Evolutionary conservation across 2,888 invertebrate genomes (phyloP), one percentile per base, ranked within the genome.

Genomic region (Agonopterix subpropinquella): DNA sequence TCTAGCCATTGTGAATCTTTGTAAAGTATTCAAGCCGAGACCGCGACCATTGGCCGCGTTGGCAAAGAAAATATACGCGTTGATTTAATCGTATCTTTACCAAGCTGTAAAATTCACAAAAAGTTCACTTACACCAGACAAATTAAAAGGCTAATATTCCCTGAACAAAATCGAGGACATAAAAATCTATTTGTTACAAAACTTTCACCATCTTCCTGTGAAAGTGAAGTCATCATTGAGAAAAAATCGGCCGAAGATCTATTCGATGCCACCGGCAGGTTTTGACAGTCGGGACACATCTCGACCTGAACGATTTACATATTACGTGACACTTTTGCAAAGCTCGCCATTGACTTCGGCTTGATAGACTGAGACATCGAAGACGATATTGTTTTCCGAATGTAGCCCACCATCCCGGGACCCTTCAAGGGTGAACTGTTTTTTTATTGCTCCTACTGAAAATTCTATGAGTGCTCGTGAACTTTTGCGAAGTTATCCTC

Each of bases 281-380:
- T 79, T 85, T 86, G 84, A 80, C 84, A 87, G 83, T 85, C 84
- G 76, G 73, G 73, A 77, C 86, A 80, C 87, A 86, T 82, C 77
- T 74, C 82, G 76, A 82, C 82, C 83, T 84, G 78, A 79, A 80
- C 85, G 82, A 81, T 88, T 87, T 88, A 87, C 86, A 88, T 88
- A 86, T 77, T 83, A 88, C 87, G 87, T 87, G 87, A 86, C 79
- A 80, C 70, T 85, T 83, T 88, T 87, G 70, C 78, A 67, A 71
- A 86, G 72, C 70, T 76, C 77, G 62, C 73, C 82, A 85, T 88
- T 84, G 86, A 86, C 83, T 84, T 69, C 64, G 59, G 66, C 62
- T 74, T 74, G 80, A 85, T 83, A 77, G 81, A 84, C 83, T 82
- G 82, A 82, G 80, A 84, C 83, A 78, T 81, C 67, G 78, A 68